These are phyloP conservation scores for Lamellibrachia luymesi DNA, from an alignment of 1,140 invertebrate genomes.

Conservation along the genomic window DNA sequence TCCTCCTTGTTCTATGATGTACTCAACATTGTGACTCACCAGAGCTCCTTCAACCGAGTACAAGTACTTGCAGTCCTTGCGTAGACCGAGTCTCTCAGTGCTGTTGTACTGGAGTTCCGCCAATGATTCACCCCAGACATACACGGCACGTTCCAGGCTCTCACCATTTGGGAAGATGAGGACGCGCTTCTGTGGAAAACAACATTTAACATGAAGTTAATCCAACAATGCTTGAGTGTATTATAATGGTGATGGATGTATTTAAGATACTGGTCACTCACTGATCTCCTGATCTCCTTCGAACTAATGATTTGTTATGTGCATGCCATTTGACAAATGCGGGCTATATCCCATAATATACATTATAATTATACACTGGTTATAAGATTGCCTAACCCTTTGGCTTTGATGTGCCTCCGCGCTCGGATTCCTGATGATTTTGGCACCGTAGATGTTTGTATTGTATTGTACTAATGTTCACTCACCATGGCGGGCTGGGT, in stretches of 20 bases:
- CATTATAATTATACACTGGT: no score
- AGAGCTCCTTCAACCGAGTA: constrained; percentile 48
- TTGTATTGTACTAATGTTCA: neutral
- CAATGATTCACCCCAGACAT: constrained; percentile 52
- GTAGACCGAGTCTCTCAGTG: constrained; percentile 47
- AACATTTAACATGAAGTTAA: neutral
- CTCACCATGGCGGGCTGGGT: constrained; percentile 48
- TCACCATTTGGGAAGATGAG: constrained; percentile 54
- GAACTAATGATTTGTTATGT: no score
- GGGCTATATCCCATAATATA: neutral
- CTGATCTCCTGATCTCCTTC: no score
- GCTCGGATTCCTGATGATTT: neutral
- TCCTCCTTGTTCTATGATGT: neutral
- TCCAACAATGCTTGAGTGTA: neutral
- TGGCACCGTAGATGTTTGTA: neutral
- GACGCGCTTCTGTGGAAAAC: constrained; percentile 48
- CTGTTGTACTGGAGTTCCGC: constrained; percentile 50
- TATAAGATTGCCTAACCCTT: no score
- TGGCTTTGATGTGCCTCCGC: no score
- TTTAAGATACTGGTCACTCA: no score
- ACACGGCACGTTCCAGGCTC: constrained; percentile 41
- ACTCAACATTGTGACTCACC: constrained; percentile 34
- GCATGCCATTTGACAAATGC: neutral
- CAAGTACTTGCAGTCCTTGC: constrained; percentile 47
- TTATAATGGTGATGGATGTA: neutral